A percentile compares a stretch with the other conserved stretches of the same genome.
These are phyloP conservation scores for Cyprinodon diabolis DNA, from an alignment of 2,797 vertebrate genomes.

Conservation along the genomic window DNA sequence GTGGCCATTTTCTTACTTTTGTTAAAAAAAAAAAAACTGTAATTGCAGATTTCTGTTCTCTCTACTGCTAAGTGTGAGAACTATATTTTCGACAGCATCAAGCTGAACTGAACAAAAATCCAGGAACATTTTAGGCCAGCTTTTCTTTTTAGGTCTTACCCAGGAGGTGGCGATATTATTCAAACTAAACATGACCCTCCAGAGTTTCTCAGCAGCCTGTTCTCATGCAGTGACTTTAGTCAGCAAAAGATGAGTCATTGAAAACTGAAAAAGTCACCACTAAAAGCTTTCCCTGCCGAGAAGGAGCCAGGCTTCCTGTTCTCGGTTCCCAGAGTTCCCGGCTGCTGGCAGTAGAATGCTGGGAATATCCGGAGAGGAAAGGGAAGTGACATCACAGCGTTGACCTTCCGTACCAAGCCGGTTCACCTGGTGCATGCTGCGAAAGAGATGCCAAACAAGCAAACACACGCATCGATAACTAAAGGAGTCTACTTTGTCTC, in stretches of 20 bases:
- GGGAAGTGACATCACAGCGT: constrained; percentile 82
- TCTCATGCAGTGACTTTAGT: constrained; percentile 9
- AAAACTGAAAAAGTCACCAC: constrained; percentile 23
- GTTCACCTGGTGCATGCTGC: constrained; percentile 79
- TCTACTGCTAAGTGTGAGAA: neutral
- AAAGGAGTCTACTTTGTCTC: constrained; percentile 19
- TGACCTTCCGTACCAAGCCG: constrained; percentile 82
- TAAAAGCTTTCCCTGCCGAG: constrained; percentile 19
- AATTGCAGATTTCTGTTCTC: neutral
- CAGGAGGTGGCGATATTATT: constrained; percentile 54
- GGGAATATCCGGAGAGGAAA: constrained; percentile 87
- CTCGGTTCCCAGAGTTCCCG: constrained; percentile 81
- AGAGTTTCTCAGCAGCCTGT: constrained; percentile 1
- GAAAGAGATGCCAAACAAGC: constrained; percentile 52
- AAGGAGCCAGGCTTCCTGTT: constrained; percentile 81
- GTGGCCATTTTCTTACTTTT: too few relatives aligned
- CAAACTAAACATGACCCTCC: neutral
- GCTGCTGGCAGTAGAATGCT: constrained; percentile 82
- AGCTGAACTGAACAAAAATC: neutral
- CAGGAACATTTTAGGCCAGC: neutral
- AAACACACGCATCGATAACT: constrained; percentile 7
- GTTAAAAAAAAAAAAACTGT: neutral
- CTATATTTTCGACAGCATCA: neutral
- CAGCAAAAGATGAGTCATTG: constrained; percentile 49
- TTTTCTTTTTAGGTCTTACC: neutral